phyloP scores from a whole-genome alignment of 1,140 invertebrate species.

The Ips typographus region DNA sequence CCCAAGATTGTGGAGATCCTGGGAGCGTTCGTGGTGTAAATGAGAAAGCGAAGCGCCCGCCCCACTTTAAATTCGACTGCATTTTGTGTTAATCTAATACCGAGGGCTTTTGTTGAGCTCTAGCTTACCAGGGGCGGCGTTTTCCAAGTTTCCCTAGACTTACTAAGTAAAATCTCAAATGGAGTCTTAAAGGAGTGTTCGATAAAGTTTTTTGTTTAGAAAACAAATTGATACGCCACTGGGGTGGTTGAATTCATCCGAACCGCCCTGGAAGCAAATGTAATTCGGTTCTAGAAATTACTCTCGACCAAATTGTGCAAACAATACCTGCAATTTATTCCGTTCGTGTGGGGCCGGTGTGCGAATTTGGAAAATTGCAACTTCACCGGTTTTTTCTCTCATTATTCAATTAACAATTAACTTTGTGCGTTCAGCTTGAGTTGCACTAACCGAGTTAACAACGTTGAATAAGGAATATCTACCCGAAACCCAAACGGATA shows the following conservation, averaged over 20 bases:
- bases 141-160: too few relatives aligned
- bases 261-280: slow-evolving; percentile 25
- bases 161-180: too few relatives aligned
- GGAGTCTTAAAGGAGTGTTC: too few relatives aligned
- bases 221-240: neutral
- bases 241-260: slow-evolving; percentile 15
- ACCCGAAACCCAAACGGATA: neutral
- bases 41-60: slow-evolving; percentile 13
- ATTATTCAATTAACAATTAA: slow-evolving; percentile 8
- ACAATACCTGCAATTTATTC: slow-evolving; percentile 33
- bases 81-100: slow-evolving; percentile 29
- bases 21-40: slow-evolving; percentile 15
- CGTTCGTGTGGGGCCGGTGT: slow-evolving; percentile 13
- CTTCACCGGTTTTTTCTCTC: neutral
- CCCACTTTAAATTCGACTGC: slow-evolving; percentile 21
- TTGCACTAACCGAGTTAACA: neutral
- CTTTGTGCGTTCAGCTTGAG: neutral
- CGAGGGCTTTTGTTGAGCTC: neutral
- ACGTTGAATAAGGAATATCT: neutral
- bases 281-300: slow-evolving; percentile 30
- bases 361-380: slow-evolving; percentile 25
- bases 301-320: slow-evolving; percentile 31
- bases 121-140: neutral
- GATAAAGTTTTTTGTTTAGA: too few relatives aligned
- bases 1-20: slow-evolving; percentile 29